A percentile compares a stretch with the other conserved stretches of the same genome.
These are phyloP conservation scores for Drosophila kanekoi DNA, from an alignment of 2,888 invertebrate genomes.

Conservation along the genomic window DNA sequence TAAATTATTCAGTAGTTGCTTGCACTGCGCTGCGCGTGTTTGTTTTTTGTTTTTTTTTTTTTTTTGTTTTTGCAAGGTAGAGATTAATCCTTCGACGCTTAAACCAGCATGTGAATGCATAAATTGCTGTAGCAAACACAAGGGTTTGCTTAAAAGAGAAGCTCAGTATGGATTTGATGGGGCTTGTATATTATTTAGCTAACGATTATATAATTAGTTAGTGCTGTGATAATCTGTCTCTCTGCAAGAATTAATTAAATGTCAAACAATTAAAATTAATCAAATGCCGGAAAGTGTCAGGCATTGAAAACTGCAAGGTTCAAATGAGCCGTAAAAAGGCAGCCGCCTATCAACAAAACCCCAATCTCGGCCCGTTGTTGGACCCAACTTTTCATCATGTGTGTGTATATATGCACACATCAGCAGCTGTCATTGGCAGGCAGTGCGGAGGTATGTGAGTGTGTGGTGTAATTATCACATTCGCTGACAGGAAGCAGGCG, in stretches of 20 bases:
- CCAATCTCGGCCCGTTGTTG: conserved; percentile 10
- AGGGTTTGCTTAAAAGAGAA: too few relatives aligned
- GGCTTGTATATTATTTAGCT: conserved; percentile 19
- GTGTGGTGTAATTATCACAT: conserved; percentile 53
- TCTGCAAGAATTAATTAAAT: conserved; percentile 45
- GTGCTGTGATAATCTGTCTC: conserved; percentile 45
- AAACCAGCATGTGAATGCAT: conserved; percentile 1
- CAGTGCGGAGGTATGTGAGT: conserved; percentile 13
- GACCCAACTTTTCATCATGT: conserved; percentile 24
- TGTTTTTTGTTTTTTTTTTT: conserved; percentile 1
- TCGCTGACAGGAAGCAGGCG: conserved; percentile 35
- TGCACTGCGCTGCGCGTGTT: neutral
- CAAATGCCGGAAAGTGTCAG: conserved; percentile 32
- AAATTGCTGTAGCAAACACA: neutral
- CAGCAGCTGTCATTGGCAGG: conserved; percentile 33
- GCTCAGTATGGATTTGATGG: too few relatives aligned
- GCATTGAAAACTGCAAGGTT: conserved; percentile 46
- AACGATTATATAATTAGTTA: conserved; percentile 39
- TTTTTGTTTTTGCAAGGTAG: conserved; percentile 1
- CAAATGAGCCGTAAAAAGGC: conserved; percentile 62
- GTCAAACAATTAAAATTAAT: conserved; percentile 48
- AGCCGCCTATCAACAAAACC: conserved; percentile 1
- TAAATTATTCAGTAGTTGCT: conserved; percentile 64
- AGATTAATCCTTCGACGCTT: conserved; percentile 14
- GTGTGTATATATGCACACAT: neutral